Percentiles rank a stretch among this genome's conserved stretches.
Conservation (phyloP, 2,113 vertebrate species). For the Maccullochella peelii region DNA sequence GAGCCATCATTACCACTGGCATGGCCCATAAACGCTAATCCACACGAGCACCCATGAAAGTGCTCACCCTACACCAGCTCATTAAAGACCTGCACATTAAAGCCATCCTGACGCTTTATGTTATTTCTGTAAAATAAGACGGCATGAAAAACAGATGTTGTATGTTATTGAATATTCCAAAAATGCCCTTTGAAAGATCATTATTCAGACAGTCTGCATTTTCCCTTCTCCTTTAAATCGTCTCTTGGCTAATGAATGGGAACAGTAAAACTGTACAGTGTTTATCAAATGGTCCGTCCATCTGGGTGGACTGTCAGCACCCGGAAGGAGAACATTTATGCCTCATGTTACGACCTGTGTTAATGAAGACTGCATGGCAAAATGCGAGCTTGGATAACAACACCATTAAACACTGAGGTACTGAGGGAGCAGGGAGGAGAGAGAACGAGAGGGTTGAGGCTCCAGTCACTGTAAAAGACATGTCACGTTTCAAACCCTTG, state of each 20-base stretch:
- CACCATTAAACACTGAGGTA: conserved; percentile 73
- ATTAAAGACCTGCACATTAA: conserved; percentile 82
- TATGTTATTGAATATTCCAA: conserved; percentile 79
- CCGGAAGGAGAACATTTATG: conserved; percentile 79
- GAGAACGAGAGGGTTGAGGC: conserved; percentile 52
- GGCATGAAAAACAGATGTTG: conserved; percentile 82
- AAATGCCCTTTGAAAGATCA: conserved; percentile 78
- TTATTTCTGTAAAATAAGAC: conserved; percentile 81
- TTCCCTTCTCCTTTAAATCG: conserved; percentile 62
- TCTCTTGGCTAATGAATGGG: conserved; percentile 72
- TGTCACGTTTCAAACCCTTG: conserved; percentile 79
- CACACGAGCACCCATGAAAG: conserved; percentile 77
- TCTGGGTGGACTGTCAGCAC: conserved; percentile 75
- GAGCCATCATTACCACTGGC: conserved; percentile 75
- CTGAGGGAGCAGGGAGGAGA: conserved; percentile 23
- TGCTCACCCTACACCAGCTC: conserved; percentile 78
- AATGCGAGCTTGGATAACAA: conserved; percentile 65
- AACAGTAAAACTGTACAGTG: conserved; percentile 77
- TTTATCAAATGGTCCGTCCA: conserved; percentile 75
- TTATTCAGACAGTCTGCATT: conserved; percentile 69
- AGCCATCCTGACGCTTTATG: conserved; percentile 76
- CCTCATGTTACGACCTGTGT: conserved; percentile 74
- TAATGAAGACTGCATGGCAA: conserved; percentile 79
- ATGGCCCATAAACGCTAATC: conserved; percentile 82
- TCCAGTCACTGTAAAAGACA: conserved; percentile 78